Percentiles rank a stretch among this genome's conserved stretches.
phyloP scores from a whole-genome alignment of 2,113 vertebrate species.

The Laticauda colubrina region DNA sequence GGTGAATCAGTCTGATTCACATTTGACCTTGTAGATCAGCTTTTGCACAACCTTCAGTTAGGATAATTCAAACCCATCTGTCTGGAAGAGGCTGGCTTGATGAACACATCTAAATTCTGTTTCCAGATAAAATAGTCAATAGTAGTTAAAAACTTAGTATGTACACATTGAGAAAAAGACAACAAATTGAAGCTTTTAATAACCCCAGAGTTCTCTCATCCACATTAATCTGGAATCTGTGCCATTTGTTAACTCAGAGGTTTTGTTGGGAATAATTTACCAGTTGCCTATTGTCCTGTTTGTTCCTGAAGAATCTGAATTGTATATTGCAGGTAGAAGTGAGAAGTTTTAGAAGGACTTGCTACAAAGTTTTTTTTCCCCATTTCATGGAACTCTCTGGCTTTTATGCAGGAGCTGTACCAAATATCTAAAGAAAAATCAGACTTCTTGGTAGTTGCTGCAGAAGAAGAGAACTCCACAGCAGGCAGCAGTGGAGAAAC shows the following conservation, averaged over 20 bases:
- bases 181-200: background rate
- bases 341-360: background rate
- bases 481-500: slow-evolving; percentile 81
- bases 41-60: background rate
- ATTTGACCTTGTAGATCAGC: background rate
- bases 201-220: background rate
- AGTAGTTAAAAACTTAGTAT: background rate
- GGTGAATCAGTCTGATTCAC: background rate
- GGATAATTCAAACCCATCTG: background rate
- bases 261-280: background rate
- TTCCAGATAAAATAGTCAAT: background rate
- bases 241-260: background rate
- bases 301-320: background rate
- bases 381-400: background rate
- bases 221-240: background rate
- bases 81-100: background rate
- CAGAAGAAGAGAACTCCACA: slow-evolving; percentile 80
- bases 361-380: background rate
- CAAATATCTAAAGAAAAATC: slow-evolving; percentile 89
- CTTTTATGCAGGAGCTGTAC: slow-evolving; percentile 81
- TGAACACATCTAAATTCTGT: background rate
- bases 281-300: background rate
- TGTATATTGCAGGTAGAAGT: background rate
- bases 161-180: background rate
- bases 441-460: slow-evolving; percentile 78